These are phyloP conservation scores for Pelusios castaneus DNA, from an alignment of 2,113 vertebrate genomes.

Conservation along the genomic window DNA sequence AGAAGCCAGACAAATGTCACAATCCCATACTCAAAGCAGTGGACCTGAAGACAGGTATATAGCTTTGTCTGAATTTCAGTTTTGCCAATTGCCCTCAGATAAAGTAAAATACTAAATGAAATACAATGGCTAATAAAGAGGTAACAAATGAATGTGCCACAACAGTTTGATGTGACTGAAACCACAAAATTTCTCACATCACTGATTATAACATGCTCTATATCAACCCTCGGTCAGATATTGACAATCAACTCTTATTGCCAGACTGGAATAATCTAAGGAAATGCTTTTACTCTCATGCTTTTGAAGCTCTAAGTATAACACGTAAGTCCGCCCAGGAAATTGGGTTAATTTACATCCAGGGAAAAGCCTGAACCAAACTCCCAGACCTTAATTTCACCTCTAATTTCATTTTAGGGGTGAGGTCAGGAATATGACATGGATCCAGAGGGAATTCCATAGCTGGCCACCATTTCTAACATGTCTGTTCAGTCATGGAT, in stretches of 20 bases:
- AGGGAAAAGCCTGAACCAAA: neutral
- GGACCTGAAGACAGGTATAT: neutral
- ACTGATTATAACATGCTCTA: neutral
- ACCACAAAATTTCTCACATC: neutral
- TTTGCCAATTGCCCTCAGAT: neutral
- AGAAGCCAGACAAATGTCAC: neutral
- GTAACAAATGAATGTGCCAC: neutral
- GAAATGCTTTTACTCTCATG: neutral
- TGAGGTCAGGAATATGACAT: neutral
- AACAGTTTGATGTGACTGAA: neutral
- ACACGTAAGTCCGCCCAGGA: neutral
- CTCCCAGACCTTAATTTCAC: neutral
- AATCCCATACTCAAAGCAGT: neutral
- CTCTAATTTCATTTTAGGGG: neutral
- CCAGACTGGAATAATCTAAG: neutral
- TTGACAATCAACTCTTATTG: neutral
- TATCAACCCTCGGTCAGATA: constrained; percentile 8
- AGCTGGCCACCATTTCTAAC: neutral
- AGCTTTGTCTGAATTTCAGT: neutral
- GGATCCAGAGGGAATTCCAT: neutral
- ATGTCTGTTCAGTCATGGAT: neutral
- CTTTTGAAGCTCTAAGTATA: neutral
- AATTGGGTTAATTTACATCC: neutral
- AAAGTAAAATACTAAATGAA: neutral
- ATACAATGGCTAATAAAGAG: neutral